Evolutionary conservation across 2,888 invertebrate genomes (phyloP).

Genomic region (Drosophila vallismaia): DNA sequence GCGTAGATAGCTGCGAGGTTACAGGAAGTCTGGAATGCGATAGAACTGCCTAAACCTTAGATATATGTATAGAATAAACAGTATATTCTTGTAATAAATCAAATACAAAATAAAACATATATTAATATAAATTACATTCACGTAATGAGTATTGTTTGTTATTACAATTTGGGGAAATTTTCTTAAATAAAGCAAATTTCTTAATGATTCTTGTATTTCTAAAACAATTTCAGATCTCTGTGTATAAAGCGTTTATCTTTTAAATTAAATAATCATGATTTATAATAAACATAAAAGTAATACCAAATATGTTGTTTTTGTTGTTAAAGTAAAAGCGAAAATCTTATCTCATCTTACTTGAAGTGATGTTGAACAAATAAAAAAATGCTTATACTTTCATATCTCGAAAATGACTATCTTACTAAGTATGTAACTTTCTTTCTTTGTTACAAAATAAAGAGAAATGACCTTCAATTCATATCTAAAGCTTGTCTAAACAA

Average conservation of each 20-base stretch:
- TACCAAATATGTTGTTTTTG: not conserved
- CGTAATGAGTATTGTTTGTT: not conserved
- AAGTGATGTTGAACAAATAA: not conserved
- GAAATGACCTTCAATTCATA: not conserved
- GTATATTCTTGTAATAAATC: not conserved
- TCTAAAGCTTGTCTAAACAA: not conserved
- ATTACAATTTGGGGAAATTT: too few species aligned
- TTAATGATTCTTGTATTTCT: too few species aligned
- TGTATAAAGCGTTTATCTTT: not conserved
- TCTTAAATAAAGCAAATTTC: too few species aligned
- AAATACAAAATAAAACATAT: not conserved
- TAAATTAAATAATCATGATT: not conserved
- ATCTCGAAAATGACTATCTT: not conserved
- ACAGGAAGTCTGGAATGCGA: slow-evolving; percentile 58
- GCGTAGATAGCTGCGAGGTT: slow-evolving; percentile 59
- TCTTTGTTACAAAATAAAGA: not conserved
- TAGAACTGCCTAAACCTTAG: slow-evolving; percentile 7
- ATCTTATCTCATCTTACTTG: not conserved
- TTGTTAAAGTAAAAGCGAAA: not conserved
- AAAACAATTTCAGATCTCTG: not conserved
- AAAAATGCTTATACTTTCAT: not conserved
- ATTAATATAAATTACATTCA: not conserved
- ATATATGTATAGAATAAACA: too few species aligned
- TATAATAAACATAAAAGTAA: not conserved
- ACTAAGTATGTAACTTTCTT: not conserved